Conservation (phyloP, 1,140 invertebrate species). For the Trissolcus basalis region DNA sequence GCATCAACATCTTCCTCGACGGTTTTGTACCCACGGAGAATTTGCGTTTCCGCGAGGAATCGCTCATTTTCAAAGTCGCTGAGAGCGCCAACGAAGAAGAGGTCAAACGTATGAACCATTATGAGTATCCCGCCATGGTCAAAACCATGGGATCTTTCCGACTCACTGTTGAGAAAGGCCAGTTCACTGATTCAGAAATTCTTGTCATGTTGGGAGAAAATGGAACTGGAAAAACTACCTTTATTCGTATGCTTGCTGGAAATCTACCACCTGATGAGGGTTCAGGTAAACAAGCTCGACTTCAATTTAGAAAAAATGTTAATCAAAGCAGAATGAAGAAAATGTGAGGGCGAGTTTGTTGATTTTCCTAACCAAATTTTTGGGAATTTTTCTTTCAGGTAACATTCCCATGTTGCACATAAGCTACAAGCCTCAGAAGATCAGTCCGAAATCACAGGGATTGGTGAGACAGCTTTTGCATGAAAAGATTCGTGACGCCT, state of each 20-base stretch:
- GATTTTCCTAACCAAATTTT: too few species aligned
- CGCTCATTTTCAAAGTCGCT: constrained; percentile 97
- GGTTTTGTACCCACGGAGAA: constrained; percentile 99
- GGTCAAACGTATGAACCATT: constrained; percentile 96
- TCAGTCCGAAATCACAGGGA: constrained; percentile 97
- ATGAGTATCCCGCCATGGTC: constrained; percentile 93
- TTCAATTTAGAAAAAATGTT: too few species aligned
- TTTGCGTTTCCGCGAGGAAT: constrained; percentile 97
- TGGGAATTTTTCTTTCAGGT: constrained; percentile 74
- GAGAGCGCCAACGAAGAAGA: constrained; percentile 98
- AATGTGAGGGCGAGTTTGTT: too few species aligned
- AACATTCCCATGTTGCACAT: constrained; percentile 95
- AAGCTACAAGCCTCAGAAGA: constrained; percentile 99
- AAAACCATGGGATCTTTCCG: constrained; percentile 91
- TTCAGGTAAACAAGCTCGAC: constrained; percentile 79
- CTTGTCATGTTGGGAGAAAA: constrained; percentile 99
- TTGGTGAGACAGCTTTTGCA: constrained; percentile 93
- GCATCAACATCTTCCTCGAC: constrained; percentile 99
- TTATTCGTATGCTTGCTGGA: constrained; percentile 98
- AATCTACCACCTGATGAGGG: constrained; percentile 94
- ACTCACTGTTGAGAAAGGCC: constrained; percentile 89
- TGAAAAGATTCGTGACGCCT: constrained; percentile 97
- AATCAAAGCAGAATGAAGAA: too few species aligned
- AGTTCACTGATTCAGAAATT: constrained; percentile 99
- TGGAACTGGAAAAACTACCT: constrained; percentile 99